These are phyloP conservation scores for Lithophane semibrunnea DNA, from an alignment of 2,888 invertebrate species.

Conservation along the genomic window DNA sequence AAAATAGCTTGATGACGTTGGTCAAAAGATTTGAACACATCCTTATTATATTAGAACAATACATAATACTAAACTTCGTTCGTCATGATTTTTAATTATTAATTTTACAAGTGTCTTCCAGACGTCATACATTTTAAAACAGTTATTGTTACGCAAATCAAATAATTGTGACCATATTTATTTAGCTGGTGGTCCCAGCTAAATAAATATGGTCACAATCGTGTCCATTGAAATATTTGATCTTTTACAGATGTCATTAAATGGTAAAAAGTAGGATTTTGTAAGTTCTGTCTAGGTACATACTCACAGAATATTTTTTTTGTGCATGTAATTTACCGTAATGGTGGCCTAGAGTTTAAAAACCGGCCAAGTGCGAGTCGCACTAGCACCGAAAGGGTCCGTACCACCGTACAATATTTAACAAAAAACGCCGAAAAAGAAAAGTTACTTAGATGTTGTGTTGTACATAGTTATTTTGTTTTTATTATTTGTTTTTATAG, in stretches of 20 bases:
- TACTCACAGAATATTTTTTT: no score
- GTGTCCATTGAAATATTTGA: not conserved
- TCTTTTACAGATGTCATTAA: not conserved
- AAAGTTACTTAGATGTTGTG: no score
- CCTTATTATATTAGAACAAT: constrained; percentile 36
- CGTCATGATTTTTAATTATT: constrained; percentile 30
- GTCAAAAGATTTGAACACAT: not conserved
- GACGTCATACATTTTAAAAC: not conserved
- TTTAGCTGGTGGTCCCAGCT: not conserved
- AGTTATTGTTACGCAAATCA: constrained; percentile 12
- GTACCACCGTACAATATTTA: no score
- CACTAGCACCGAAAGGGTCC: no score
- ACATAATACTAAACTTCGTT: constrained; percentile 17
- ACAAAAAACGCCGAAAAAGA: no score
- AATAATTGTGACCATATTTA: constrained; percentile 22
- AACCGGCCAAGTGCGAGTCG: no score
- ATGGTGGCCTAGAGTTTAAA: no score
- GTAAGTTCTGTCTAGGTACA: not conserved
- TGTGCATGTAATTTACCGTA: not conserved
- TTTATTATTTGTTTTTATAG: no score
- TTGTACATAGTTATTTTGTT: no score
- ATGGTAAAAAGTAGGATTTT: not conserved
- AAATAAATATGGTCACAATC: not conserved
- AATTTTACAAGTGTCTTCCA: not conserved
- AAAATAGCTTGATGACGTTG: not conserved